Evolutionary conservation across 2,888 invertebrate genomes (phyloP), one percentile per base, ranked within the genome.

Genomic region (Agrotis clavis): DNA sequence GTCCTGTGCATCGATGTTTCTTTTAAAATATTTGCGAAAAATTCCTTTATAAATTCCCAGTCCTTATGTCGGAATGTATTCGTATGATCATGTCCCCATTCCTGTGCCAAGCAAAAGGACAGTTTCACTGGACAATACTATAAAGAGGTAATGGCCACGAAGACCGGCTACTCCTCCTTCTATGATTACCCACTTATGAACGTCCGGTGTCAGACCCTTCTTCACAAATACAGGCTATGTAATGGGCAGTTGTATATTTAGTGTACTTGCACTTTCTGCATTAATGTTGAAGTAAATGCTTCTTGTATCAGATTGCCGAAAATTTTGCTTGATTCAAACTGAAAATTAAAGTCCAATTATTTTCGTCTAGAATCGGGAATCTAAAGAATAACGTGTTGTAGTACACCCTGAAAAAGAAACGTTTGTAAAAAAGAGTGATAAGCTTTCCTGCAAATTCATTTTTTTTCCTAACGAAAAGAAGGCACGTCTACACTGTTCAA

Each of bases 131-230:
- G 54, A 68, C 72, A 82, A 82, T 81, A 81, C 82, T 81, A 85
- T 86, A 83, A 83, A 80, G 77, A 84, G 70, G 85, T 86, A 88
- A 88, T 86, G 76, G 85, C 69, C 61, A 79, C 74, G 69, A 76
- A 87, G 81, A 82, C 75, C 71, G 75, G 30, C 71, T 78, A 74
- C 75, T 84, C 79, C 79, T 86, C 72, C 60, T 65, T 54, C 81
- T 83, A 86, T 83, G 83, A 83, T 86, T 84, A 81, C 79, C 86
- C 88, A 90, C 86, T 89, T 90, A 89, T 75, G 74, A 71, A 81
- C 89, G 83, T 91, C 90, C 91, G 89, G 87, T 87, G 82, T 78
- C 71, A 71, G 67, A 66, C 74, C 85, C 85, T 79, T 71, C 85
- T 79, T 71, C 50, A 60, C 54, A 59, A 30, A 65, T 54, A 56